Base-by-base conservation (phyloP, 1,140 invertebrate genomes). In the Dreissena polymorpha region DNA sequence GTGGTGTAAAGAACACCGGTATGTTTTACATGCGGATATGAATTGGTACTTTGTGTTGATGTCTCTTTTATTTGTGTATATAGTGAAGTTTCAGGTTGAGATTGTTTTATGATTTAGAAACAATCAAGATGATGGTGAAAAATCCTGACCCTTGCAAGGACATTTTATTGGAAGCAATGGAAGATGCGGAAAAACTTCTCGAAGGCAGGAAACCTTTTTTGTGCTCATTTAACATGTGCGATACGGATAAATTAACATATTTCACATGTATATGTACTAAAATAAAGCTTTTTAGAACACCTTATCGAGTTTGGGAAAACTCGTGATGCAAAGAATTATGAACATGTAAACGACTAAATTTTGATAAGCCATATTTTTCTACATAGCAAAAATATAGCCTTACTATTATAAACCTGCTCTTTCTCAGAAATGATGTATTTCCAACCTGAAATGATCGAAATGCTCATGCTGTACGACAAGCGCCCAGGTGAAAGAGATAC, bases 361-460 rank as follows among this genome's bases (percentile, higher is more conserved):
- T n/a, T n/a, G n/a, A 68, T 68, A 6, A 16, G 18, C 27, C 5
- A 25, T 68, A 25, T 23, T 7, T 0, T 27, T 3, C 1, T 7
- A 25, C 2, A 25, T 29, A 16, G 1, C 21, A 25, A n/a, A 63
- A 18, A 63, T 2, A 18, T 63, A 63, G 23, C 2, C 23, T 63
- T 63, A n/a, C 10, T 6, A 23, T n/a, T 23, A 5, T 3, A n/a
- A 27, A 67, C 27, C 5, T 39, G 2, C 39, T 39, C 49, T 39
- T 70, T 65, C 21, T 2, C 29, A 77, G 75, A 77, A 27, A 77
- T 51, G 39, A 23, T 50, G 13, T 53, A 67, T 29, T 49, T 77
- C 18, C 63, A 68, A 27, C 75, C 75, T n/a, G 75, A 67, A 8
- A 39, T 80, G 50, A 71, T 71, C 49, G 77, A 80, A n/a, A n/a